A percentile compares a stretch with the other conserved stretches of the same genome.
phyloP scores from a whole-genome alignment of 2,113 vertebrate genomes.

The Callipepla squamata region DNA sequence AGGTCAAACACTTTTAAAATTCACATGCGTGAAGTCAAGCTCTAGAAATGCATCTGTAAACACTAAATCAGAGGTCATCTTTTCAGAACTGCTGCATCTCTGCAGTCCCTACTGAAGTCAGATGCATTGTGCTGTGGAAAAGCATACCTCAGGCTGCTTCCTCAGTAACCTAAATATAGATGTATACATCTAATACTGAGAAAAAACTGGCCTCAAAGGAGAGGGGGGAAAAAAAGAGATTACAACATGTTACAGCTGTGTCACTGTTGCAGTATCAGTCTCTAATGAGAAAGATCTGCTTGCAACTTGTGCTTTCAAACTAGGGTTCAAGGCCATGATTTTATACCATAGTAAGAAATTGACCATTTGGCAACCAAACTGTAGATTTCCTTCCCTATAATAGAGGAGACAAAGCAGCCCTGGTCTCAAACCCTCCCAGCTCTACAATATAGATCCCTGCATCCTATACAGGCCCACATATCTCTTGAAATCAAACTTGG shows the following conservation, averaged over 20 bases:
- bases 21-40: neutral
- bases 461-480: neutral
- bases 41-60: constrained; percentile 38
- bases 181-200: neutral
- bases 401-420: neutral
- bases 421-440: neutral
- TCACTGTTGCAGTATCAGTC: neutral
- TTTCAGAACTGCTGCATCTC: neutral
- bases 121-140: constrained; percentile 1
- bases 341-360: neutral
- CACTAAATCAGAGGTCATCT: constrained; percentile 5
- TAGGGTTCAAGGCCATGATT: neutral
- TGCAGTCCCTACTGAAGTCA: neutral
- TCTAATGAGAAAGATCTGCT: neutral
- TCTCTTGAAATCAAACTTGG: neutral
- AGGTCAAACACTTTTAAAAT: constrained; percentile 52
- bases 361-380: neutral
- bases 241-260: neutral
- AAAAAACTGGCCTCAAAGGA: neutral
- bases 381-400: neutral
- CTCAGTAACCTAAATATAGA: constrained; percentile 27
- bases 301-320: neutral
- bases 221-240: neutral
- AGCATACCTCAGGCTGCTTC: neutral
- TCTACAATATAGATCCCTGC: neutral